Conservation (phyloP, 2,113 vertebrate species). For the Pelvicachromis taeniatus region DNA sequence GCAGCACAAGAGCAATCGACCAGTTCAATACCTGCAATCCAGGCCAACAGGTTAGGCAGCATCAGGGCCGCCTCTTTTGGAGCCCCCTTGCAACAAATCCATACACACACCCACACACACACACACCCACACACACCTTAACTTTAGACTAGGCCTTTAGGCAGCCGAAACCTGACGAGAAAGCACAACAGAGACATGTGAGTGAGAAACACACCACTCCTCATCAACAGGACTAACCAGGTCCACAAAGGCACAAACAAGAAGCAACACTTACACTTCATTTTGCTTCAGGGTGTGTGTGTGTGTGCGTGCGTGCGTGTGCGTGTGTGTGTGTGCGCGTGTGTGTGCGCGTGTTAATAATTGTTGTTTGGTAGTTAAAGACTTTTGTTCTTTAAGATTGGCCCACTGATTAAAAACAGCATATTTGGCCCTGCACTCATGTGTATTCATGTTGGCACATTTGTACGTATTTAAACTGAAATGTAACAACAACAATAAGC, state of each 20-base stretch:
- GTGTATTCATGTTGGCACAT: not conserved
- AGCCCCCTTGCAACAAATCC: not conserved
- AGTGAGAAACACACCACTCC: slow-evolving; percentile 21
- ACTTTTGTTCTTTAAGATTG: not conserved
- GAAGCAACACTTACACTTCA: not conserved
- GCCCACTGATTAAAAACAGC: not conserved
- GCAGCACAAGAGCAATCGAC: not conserved
- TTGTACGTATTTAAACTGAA: not conserved
- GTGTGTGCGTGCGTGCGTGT: too few relatives aligned
- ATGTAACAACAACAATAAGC: not conserved
- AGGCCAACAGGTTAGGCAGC: slow-evolving; percentile 69
- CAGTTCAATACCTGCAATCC: slow-evolving; percentile 48
- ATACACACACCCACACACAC: not conserved
- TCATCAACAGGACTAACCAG: slow-evolving; percentile 62
- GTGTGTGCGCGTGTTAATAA: too few relatives aligned
- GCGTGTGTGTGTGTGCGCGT: too few relatives aligned
- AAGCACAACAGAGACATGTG: not conserved
- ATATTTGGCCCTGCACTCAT: not conserved
- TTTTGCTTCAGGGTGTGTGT: not conserved
- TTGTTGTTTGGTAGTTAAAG: not conserved
- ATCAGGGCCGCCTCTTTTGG: slow-evolving; percentile 32
- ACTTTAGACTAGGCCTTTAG: not conserved
- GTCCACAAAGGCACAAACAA: slow-evolving; percentile 8
- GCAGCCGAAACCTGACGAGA: slow-evolving; percentile 56
- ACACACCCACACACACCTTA: not conserved